Base-by-base conservation (phyloP, 2,797 vertebrate species). In the Enteromius afrohamiltoni region DNA sequence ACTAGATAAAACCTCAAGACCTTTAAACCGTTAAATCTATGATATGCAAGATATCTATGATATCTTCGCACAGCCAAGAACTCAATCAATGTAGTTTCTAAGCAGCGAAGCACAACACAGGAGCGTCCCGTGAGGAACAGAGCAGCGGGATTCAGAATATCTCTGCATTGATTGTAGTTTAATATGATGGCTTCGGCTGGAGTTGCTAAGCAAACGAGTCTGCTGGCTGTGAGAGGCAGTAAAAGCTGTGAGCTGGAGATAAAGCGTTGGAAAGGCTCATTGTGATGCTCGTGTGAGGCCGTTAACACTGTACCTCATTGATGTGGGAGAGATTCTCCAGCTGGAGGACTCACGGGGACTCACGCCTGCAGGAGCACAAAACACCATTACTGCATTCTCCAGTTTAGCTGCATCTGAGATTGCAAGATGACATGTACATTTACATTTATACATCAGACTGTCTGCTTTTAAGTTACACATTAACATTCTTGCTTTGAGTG, bases 281-380 rank as follows among this genome's bases (percentile, higher is more conserved):
- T 58, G 19, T 58, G 58, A 58, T 55, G 37, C 47, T 47, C 13
- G 34, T 58, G 49, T 34, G 37, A 31, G 68, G 40, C 69, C 0
- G 13, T 81, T 81, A 71, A 73, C 42, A 64, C 23, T 58, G 75
- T 89, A 88, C 87, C 87, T 89, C 53, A 47, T 84, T 34, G 75
- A 88, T 23, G 85, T 58, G 53, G 86, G 40, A 67, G 84, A 37
- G 6, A 40, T 34, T 65, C 77, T 83, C 76, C 79, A 76, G 64
- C 51, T 65, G 13, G 62, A n/a, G 8, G 49, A 58, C 47, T 84
- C 77, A 49, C 17, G 86, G 83, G 53, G 76, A 40, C 73, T 77
- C 34, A 60, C 58, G 21, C 83, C 89, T 88, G 77, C 6, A 23
- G 26, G 14, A 55, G 21, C 21, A 53, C 1, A 45, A 42, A 77